Conservation (phyloP, 2,888 invertebrate species). For the Melinaea marsaeus region DNA sequence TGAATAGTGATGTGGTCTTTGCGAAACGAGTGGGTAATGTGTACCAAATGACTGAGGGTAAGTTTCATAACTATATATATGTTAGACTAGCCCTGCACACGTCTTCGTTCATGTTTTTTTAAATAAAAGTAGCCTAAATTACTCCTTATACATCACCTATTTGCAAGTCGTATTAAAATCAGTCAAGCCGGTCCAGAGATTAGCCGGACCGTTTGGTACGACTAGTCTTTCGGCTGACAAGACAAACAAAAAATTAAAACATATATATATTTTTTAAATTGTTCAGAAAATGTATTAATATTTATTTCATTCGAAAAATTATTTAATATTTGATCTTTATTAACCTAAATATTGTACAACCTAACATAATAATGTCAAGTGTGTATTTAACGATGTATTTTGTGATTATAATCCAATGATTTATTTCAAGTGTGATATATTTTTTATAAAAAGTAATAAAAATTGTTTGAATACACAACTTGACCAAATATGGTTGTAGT, state of each 20-base stretch:
- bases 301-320: background rate
- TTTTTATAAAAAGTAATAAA: background rate
- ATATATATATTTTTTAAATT: no score
- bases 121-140: no score
- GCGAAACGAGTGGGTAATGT: constrained; percentile 42
- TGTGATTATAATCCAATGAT: constrained; percentile 1
- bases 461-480: background rate
- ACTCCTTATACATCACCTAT: no score
- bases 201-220: no score
- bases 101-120: no score
- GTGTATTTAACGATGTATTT: background rate
- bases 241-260: no score
- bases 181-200: no score
- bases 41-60: constrained; percentile 56
- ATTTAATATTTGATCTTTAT: background rate
- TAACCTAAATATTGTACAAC: background rate
- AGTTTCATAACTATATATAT: constrained; percentile 5
- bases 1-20: constrained; percentile 74
- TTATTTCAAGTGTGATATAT: background rate
- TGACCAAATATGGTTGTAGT: background rate
- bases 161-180: no score
- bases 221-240: no score
- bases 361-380: background rate
- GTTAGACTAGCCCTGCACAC: no score
- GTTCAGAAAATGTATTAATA: no score